Evolutionary conservation across 2,113 vertebrate genomes (phyloP), one percentile per base, ranked within the genome.

Genomic region (Tachysurus vachellii): DNA sequence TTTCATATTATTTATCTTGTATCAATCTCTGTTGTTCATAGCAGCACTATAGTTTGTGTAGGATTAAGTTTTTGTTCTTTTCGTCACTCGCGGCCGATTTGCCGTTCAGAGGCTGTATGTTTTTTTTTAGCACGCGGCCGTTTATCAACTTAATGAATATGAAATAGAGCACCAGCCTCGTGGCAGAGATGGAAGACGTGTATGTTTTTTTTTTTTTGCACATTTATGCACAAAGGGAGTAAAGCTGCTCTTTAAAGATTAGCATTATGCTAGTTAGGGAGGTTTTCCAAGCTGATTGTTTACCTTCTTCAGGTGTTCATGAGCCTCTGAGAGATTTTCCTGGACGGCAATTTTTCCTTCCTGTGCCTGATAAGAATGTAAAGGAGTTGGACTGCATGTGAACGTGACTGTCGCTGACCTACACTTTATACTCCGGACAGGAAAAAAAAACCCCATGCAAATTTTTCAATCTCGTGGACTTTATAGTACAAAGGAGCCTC

Each of bases 71-170:
- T 83, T 76, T 56, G 77, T 64, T 44, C 77, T 85, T 87, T 89
- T 54, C 81, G 59, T 73, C 73, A 80, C 44, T 75, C 50, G 64
- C 42, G 66, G 75, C 54, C 84, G 68, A 81, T 90, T 90, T 86
- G 87, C 89, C 56, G 64, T 5, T n/a, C 80, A 9, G 28, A 26
- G 28, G 80, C 61, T n/a, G 64, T 10, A 59, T 28, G 70, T 86
- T 83, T 80, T 36, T 36, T 86, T 54, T 66, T 82, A 68, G 85
- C 62, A 80, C 70, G 21, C 61, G 50, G 42, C 62, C 80, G 80
- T 90, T 88, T 57, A 90, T 90, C 84, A 88, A 84, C 87, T 84
- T 83, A 88, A 88, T 86, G 57, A 86, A 90, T 85, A 70, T 64
- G 28, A 64, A 84, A 86, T 0, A 53, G 47, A 28, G 26, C 62